These are phyloP conservation scores for Dolichomitus sp. DNA, from an alignment of 2,888 invertebrate genomes.

Conservation along the genomic window DNA sequence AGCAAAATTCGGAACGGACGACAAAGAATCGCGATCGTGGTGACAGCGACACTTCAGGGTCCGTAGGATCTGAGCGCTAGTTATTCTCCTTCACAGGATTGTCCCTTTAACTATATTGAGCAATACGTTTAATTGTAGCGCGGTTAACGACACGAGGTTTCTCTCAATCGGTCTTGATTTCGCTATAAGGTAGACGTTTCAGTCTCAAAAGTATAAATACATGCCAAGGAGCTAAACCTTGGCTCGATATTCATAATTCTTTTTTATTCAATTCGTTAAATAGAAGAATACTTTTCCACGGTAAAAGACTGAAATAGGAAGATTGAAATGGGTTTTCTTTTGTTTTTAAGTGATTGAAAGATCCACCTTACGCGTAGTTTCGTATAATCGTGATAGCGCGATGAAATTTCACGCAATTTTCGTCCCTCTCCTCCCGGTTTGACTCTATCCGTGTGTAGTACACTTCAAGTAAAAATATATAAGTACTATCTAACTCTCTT, in stretches of 20 bases:
- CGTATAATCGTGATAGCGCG: slow-evolving; percentile 31
- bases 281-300: slow-evolving; percentile 4
- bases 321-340: neutral
- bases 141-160: slow-evolving; percentile 7
- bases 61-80: slow-evolving; percentile 39
- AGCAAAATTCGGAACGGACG: slow-evolving; percentile 50
- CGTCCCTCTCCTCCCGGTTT: slow-evolving; percentile 9
- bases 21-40: slow-evolving; percentile 10
- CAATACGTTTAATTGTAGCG: slow-evolving; percentile 30
- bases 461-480: slow-evolving; percentile 59
- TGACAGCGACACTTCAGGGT: slow-evolving; percentile 13
- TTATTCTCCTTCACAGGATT: slow-evolving; percentile 48
- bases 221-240: neutral
- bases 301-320: slow-evolving; percentile 1
- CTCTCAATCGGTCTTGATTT: slow-evolving; percentile 6
- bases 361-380: neutral
- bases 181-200: slow-evolving; percentile 12
- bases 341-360: neutral
- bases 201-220: neutral
- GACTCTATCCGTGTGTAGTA: slow-evolving; percentile 32
- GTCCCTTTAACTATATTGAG: slow-evolving; percentile 27
- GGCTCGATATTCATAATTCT: neutral
- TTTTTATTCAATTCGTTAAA: slow-evolving; percentile 3
- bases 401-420: slow-evolving; percentile 6
- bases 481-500: slow-evolving; percentile 48